These are phyloP conservation scores for Triplophysa bombifrons DNA, from an alignment of 2,797 vertebrate species.

Conservation along the genomic window DNA sequence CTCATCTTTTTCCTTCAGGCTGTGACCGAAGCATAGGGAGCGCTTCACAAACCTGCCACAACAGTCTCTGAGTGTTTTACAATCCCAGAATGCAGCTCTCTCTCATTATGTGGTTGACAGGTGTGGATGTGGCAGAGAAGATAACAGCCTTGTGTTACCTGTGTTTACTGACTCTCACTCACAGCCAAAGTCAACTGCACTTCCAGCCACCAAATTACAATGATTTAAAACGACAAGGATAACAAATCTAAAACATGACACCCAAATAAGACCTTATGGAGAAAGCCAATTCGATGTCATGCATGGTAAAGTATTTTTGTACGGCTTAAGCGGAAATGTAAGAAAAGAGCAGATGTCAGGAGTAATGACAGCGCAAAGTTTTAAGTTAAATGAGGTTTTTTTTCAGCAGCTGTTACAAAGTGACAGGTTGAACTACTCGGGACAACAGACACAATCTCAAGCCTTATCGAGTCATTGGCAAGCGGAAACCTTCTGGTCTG, in stretches of 20 bases:
- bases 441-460: conserved; percentile 21
- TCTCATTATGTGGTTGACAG: conserved; percentile 56
- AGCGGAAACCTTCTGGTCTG: neutral
- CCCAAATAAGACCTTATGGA: conserved; percentile 1
- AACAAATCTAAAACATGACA: conserved; percentile 11
- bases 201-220: conserved; percentile 11
- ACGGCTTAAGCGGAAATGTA: neutral
- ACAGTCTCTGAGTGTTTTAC: conserved; percentile 54
- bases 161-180: conserved; percentile 57
- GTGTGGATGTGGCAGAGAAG: conserved; percentile 60
- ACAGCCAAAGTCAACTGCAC: conserved; percentile 30
- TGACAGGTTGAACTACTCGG: conserved; percentile 6
- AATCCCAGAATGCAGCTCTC: conserved; percentile 42
- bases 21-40: conserved; percentile 34
- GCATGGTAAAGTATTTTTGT: conserved; percentile 1
- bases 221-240: neutral
- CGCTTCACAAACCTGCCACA: conserved; percentile 58
- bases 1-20: conserved; percentile 20
- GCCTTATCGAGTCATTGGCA: neutral
- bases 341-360: neutral
- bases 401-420: conserved; percentile 48
- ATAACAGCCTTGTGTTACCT: conserved; percentile 64
- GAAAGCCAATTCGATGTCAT: conserved; percentile 1
- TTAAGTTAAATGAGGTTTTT: conserved; percentile 17
- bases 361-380: neutral